These are phyloP conservation scores for Reinhardtius hippoglossoides DNA, from an alignment of 2,113 vertebrate species.

Conservation along the genomic window DNA sequence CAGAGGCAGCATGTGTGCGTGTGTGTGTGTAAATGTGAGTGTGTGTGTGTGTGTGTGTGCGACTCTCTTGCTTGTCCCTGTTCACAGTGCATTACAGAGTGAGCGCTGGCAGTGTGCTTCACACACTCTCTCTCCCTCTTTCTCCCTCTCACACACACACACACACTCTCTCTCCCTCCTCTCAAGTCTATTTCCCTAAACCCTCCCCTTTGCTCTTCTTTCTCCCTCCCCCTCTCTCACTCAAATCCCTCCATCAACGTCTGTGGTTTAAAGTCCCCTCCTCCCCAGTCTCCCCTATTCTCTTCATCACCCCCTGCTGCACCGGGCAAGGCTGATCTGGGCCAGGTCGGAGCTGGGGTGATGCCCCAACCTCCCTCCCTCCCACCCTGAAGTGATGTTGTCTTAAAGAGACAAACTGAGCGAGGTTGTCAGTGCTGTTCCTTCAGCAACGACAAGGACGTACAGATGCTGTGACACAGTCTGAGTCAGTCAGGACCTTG, in stretches of 20 bases:
- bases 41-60: constrained; percentile 50
- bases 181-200: constrained; percentile 63
- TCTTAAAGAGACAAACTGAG: constrained; percentile 65
- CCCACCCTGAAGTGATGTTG: constrained; percentile 44
- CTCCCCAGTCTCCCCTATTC: constrained; percentile 2
- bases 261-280: constrained; percentile 20
- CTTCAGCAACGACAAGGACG: constrained; percentile 48
- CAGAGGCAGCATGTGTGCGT: constrained; percentile 28
- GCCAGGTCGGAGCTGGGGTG: neutral
- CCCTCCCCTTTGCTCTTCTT: constrained; percentile 61
- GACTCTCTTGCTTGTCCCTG: constrained; percentile 59
- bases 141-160: neutral
- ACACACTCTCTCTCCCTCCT: constrained; percentile 10
- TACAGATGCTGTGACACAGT: constrained; percentile 50
- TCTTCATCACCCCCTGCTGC: neutral
- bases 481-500: constrained; percentile 45
- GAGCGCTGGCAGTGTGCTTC: constrained; percentile 72
- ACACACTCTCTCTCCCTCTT: constrained; percentile 48
- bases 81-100: constrained; percentile 76
- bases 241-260: constrained; percentile 40
- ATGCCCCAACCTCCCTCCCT: neutral
- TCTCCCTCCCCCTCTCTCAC: constrained; percentile 52
- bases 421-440: constrained; percentile 31
- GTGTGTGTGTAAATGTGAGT: constrained; percentile 33
- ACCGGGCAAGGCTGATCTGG: neutral